Base-by-base conservation (phyloP, 2,797 vertebrate species). In the Pteronotus mesoamericanus region DNA sequence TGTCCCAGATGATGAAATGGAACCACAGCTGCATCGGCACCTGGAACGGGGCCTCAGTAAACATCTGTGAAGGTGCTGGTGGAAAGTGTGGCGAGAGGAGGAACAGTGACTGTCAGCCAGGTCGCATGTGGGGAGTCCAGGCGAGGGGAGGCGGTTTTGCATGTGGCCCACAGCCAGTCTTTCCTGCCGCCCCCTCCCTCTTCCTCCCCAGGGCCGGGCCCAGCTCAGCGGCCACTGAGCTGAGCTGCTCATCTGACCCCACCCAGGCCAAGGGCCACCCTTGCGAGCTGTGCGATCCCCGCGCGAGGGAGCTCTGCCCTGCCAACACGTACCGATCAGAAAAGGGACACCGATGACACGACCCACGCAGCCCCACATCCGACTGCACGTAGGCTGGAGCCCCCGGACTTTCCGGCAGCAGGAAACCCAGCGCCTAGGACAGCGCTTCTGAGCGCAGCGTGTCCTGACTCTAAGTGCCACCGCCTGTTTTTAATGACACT, bases 381-480 rank as follows among this genome's bases (percentile, higher is more conserved):
- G 3, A 14, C 16, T 7, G 29, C 15, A 34, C 0, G 14, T n/a
- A 16, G 39, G 69, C 75, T 0, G 0, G 55, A 71, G 29, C 83
- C 32, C 80, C 24, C 42, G 51, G 68, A 14, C 44, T 64, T 94
- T 51, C 86, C 32, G 22, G 69, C 85, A 48, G 37, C 16, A 26
- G 37, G 88, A 68, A 75, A 71, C 19, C 18, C 53, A 29, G 84
- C 9, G 66, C 32, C 26, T 0, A 32, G 29, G 72, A 89, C 48
- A 8, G 77, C 46, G 42, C 21, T 74, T 44, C 68, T 0, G 39
- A 69, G 57, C 0, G 32, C 21, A 10, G 46, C 14, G 0, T 64
- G 42, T 34, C 77, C 42, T 72, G 46, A 21, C 55, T 48, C n/a
- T 16, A 29, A n/a, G 84, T 6, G 53, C 53, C 15, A 68, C 32